Percentiles rank a stretch among this genome's conserved stretches.
These are phyloP conservation scores for Mionectes olivaceus DNA, from an alignment of 2,797 vertebrate genomes.

Conservation along the genomic window DNA sequence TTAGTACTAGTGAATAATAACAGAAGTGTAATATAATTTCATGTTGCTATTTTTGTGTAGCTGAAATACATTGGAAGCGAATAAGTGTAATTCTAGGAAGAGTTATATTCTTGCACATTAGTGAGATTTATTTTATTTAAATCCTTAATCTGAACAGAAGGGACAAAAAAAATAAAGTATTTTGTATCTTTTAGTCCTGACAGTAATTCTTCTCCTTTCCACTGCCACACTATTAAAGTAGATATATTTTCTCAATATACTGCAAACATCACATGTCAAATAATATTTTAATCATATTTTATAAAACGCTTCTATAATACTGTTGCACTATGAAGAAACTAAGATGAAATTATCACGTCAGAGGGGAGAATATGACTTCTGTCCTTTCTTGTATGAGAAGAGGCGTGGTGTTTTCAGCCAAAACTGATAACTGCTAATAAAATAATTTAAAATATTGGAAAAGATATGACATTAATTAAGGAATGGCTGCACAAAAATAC, in stretches of 20 bases:
- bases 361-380: neutral
- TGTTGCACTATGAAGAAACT: neutral
- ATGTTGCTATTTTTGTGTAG: neutral
- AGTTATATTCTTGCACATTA: neutral
- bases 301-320: neutral
- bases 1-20: neutral
- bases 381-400: neutral
- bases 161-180: neutral
- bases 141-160: neutral
- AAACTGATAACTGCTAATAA: neutral
- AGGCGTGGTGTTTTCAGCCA: neutral
- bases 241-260: neutral
- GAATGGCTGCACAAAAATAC: neutral
- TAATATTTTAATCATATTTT: neutral
- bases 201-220: neutral
- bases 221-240: neutral
- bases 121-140: neutral
- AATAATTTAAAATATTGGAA: neutral
- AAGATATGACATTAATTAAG: neutral
- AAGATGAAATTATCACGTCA: neutral
- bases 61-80: neutral
- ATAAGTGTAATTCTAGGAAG: neutral
- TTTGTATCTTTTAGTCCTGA: neutral
- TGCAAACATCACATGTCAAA: neutral
- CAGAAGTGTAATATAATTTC: neutral